Percentiles rank a stretch among this genome's conserved stretches.
These are phyloP conservation scores for Odontothrips loti DNA, from an alignment of 2,888 invertebrate genomes.

Conservation along the genomic window DNA sequence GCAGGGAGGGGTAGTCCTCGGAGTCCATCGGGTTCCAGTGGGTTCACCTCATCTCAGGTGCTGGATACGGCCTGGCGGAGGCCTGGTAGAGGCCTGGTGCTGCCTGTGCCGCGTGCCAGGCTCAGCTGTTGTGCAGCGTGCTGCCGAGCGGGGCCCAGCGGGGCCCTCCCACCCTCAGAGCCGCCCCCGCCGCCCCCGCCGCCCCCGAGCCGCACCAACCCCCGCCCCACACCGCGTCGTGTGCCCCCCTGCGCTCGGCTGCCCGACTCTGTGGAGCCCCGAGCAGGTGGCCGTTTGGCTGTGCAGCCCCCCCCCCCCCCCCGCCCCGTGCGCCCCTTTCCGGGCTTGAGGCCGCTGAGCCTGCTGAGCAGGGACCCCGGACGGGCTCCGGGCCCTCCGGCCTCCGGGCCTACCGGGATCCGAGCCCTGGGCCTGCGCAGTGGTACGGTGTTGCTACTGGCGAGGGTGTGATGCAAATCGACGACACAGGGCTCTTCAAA, in stretches of 20 bases:
- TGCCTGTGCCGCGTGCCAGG: neutral
- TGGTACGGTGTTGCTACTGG: no score
- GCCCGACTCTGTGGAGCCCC: neutral
- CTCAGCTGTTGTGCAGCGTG: slow-evolving; percentile 2
- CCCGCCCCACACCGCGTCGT: neutral
- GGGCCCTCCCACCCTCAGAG: neutral
- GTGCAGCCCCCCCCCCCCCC: neutral
- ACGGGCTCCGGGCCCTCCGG: no score
- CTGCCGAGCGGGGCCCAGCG: neutral
- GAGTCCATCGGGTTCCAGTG: neutral
- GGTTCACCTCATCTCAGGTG: slow-evolving; percentile 16
- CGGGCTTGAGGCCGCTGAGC: neutral
- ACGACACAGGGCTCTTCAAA: no score
- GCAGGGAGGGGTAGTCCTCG: slow-evolving; percentile 12
- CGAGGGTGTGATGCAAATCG: no score
- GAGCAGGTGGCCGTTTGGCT: neutral
- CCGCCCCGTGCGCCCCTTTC: neutral
- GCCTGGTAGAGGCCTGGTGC: neutral
- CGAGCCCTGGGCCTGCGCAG: no score
- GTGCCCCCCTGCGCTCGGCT: neutral
- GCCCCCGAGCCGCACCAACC: neutral
- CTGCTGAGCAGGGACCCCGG: no score
- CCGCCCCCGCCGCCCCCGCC: neutral
- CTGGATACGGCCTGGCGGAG: neutral
- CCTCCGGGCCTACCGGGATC: no score